These are phyloP conservation scores for Agrochola lychnidis DNA, from an alignment of 2,888 invertebrate genomes.

Conservation along the genomic window DNA sequence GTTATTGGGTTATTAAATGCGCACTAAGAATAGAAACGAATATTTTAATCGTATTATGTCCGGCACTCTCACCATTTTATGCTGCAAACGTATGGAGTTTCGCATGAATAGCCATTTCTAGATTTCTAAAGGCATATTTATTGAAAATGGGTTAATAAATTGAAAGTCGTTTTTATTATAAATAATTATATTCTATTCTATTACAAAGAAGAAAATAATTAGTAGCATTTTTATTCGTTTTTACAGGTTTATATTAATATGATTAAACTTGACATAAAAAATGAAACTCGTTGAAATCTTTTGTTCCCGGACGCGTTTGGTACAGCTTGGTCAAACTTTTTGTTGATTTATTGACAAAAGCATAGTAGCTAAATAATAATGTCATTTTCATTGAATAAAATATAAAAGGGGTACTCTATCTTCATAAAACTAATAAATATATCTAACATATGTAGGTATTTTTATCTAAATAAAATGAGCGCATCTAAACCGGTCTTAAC, in stretches of 20 bases:
- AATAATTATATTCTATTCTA: too few relatives aligned
- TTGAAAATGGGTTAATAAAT: constrained; percentile 5
- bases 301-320: constrained; percentile 12
- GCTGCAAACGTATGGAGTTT: constrained; percentile 8
- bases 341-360: not conserved
- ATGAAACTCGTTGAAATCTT: constrained; percentile 47
- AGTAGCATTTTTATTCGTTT: not conserved
- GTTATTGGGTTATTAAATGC: constrained; percentile 55
- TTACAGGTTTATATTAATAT: not conserved
- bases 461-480: not conserved
- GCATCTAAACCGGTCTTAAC: constrained; percentile 14
- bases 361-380: not conserved
- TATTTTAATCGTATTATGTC: constrained; percentile 43
- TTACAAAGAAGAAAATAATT: not conserved
- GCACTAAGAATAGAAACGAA: constrained; percentile 51
- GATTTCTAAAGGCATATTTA: constrained; percentile 31
- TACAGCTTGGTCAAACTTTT: not conserved
- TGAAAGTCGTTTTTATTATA: constrained; percentile 9
- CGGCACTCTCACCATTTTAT: constrained; percentile 35
- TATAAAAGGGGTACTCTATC: not conserved
- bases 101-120: constrained; percentile 24
- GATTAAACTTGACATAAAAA: not conserved
- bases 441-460: not conserved
- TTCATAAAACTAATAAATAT: not conserved
- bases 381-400: not conserved